Conservation (phyloP, 2,888 invertebrate genomes). For the Carterocephalus palaemon region DNA sequence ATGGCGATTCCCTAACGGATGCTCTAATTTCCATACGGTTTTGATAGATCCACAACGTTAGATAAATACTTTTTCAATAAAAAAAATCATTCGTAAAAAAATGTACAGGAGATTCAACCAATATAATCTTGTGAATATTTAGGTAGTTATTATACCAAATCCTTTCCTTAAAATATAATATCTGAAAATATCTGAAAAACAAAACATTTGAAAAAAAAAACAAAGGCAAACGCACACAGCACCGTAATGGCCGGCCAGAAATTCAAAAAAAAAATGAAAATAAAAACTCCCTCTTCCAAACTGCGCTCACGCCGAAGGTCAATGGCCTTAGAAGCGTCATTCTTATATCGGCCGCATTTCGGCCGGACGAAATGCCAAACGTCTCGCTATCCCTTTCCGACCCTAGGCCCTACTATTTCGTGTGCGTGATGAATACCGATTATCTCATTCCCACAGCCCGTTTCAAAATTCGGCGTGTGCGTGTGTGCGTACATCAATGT, state of each 20-base stretch:
- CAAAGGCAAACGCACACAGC: conserved; percentile 2
- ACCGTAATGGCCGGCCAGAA: conserved; percentile 19
- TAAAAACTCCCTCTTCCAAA: conserved; percentile 44
- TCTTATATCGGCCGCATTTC: conserved; percentile 77
- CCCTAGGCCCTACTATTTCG: conserved; percentile 59
- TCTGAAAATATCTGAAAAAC: no score
- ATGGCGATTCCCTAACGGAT: no score
- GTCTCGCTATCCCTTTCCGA: conserved; percentile 52
- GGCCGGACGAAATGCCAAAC: conserved; percentile 63
- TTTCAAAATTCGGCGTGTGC: conserved; percentile 64
- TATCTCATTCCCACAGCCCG: conserved; percentile 63
- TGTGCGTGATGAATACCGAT: conserved; percentile 74
- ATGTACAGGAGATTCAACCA: no score
- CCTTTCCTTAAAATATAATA: no score
- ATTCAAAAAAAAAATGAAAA: conserved; percentile 34
- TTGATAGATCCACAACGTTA: no score
- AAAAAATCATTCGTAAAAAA: no score
- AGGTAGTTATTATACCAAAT: no score
- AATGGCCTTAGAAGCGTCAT: conserved; percentile 72
- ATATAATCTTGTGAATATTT: no score
- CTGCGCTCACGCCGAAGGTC: conserved; percentile 58
- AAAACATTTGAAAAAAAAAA: not conserved
- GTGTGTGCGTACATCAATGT: conserved; percentile 38
- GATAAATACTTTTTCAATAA: no score
- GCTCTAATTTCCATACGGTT: no score